Base-by-base conservation (phyloP, 2,888 invertebrate species). In the Eumerus sabulonum region DNA sequence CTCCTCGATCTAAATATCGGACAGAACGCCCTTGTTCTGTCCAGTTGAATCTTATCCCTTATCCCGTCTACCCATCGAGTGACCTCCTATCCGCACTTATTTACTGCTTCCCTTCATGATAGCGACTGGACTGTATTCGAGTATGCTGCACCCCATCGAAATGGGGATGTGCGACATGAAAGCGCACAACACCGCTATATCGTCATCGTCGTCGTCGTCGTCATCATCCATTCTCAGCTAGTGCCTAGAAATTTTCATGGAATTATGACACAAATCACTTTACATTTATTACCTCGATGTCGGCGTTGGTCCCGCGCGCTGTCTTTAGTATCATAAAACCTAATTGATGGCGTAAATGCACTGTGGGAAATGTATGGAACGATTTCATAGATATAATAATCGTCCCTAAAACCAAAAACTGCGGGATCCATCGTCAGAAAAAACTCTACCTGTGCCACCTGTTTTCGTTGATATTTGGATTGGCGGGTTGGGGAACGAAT, bases 231-330 rank as follows among this genome's bases (percentile, higher is more conserved):
- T n/a, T n/a, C n/a, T 27, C 27, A 7, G 27, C 27, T 7, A 7
- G 2, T 7, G 27, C 27, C 27, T 27, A 27, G 27, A 27, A 4
- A 27, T 27, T 42, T 42, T 13, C 48, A 57, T 53, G 45, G 60
- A 71, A 63, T 56, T 50, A 70, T 62, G 70, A 70, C 53, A 62
- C 70, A 60, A 64, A 66, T 66, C 51, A 59, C 36, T 59, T 57
- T 50, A 64, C 57, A 57, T 72, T 72, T 72, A 72, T 64, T 47
- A 51, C 50, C 9, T 11, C 9, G 11, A 11, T 12, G 35, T 19
- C 42, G 16, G 38, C 47, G 54, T 38, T 7, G 27, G 27, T 11
- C 50, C 50, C 71, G 48, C 71, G 48, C 62, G 53, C 62, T 50
- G 56, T 71, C 50, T 36, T 57, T 57, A 14, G 51, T 36, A 44